These are phyloP conservation scores for Drosophila mettleri DNA, from an alignment of 2,888 invertebrate genomes.

Conservation along the genomic window DNA sequence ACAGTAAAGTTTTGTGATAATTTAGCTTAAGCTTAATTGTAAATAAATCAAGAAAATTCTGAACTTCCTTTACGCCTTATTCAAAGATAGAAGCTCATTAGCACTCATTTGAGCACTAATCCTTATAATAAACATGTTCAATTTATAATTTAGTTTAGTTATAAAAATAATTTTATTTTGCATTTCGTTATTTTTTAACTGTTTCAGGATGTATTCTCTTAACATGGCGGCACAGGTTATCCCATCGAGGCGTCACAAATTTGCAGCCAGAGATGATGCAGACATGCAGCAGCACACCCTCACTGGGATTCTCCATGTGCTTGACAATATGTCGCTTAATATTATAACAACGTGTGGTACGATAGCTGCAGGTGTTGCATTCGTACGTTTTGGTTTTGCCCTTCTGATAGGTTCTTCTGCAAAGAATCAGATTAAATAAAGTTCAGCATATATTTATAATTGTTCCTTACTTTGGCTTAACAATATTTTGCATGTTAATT, in stretches of 20 bases:
- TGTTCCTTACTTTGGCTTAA: conserved; percentile 31
- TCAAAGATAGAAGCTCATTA: no score
- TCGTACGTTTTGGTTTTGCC: conserved; percentile 30
- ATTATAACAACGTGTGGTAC: conserved; percentile 42
- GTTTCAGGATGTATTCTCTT: conserved; percentile 34
- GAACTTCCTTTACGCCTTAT: no score
- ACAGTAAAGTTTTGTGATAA: conserved; percentile 57
- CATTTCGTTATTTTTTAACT: neutral
- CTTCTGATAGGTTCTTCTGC: conserved; percentile 25
- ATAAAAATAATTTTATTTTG: neutral
- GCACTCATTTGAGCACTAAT: no score
- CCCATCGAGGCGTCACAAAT: conserved; percentile 43
- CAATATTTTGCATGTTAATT: conserved; percentile 7
- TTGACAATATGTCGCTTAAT: conserved; percentile 45
- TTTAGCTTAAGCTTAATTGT: conserved; percentile 3
- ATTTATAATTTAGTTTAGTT: neutral
- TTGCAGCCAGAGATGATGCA: conserved; percentile 48
- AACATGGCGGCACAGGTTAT: conserved; percentile 42
- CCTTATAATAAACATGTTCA: neutral
- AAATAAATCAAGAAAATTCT: conserved; percentile 1
- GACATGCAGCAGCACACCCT: conserved; percentile 30
- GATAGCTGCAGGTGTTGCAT: conserved; percentile 39
- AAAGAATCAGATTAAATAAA: neutral
- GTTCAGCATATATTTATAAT: rapidly evolving
- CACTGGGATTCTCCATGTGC: conserved; percentile 17